Evolutionary conservation across 2,113 vertebrate species (phyloP), one percentile per base, ranked within the genome.

Genomic region (Helogale parvula): DNA sequence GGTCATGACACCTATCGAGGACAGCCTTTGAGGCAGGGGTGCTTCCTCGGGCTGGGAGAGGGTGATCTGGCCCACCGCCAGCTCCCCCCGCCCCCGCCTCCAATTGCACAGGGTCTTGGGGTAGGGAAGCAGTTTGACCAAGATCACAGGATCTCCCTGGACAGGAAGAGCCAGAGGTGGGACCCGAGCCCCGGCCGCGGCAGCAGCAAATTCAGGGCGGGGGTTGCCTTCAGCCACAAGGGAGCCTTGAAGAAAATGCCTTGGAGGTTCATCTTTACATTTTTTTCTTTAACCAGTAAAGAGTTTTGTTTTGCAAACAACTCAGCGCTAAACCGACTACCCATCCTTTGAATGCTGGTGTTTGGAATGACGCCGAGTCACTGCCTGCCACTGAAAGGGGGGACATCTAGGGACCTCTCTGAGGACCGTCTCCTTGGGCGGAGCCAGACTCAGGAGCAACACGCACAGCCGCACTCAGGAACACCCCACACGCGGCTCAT

Each of bases 11-110:
- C 2, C 6, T 3, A 3, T 8, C 23, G 4, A 7, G 54, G 66
- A 6, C 33, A 2, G 0, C 16, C 66, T 72, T 7, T 3, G 54
- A 15, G 23, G 35, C 27, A 17, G 52, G 9, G 29, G 21, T 15
- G 2, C 7, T 10, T 5, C 33, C 41, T 4, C 33, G 47, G 35
- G 13, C 68, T 3, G 14, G 2, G 27, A 17, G 33, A 25, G 15
- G 31, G 10, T 0, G 0, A 16, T 1, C 4, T 0, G 15, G 13
- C 27, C 45, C 50, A 13, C 7, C 33, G 29, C 65, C 25, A 50
- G 68, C 2, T 0, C 13, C 10, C n/a, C 54, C 33, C 2, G 5
- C 7, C 1, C 0, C 1, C 27, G 52, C 4, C 3, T 76, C 8
- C 17, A 6, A 21, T 79, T 72, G 65, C 63, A n/a, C 41, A 13